Evolutionary conservation across 2,888 invertebrate species (phyloP).

Genomic region (Tipula helvola): DNA sequence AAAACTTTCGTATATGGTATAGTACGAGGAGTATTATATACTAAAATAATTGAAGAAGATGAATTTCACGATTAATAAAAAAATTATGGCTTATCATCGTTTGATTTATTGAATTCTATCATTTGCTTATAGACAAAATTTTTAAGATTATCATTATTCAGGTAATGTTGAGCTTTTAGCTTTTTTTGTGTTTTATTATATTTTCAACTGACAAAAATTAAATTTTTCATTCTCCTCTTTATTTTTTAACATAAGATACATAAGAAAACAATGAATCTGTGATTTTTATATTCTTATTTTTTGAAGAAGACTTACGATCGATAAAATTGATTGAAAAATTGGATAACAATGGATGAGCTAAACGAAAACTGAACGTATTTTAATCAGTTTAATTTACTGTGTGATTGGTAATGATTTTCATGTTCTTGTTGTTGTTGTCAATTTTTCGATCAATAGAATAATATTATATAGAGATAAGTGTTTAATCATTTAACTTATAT

Average conservation of each 20-base stretch:
- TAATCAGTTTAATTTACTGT: conserved; percentile 4
- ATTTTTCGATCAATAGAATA: not conserved
- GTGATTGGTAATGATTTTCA: not conserved
- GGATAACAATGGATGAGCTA: not conserved
- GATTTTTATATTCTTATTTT: not conserved
- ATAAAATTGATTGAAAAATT: conserved; percentile 4
- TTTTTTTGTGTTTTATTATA: not conserved
- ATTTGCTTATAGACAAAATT: not conserved
- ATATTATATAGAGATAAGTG: not conserved
- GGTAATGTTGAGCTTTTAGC: not conserved
- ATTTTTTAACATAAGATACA: not conserved
- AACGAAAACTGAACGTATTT: not conserved
- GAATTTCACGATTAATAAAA: not conserved
- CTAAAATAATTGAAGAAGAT: not conserved
- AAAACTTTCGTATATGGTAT: not conserved
- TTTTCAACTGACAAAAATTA: not conserved
- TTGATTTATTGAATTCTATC: conserved; percentile 4
- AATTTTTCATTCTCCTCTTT: not conserved
- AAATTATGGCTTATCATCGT: not conserved
- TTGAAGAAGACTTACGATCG: not conserved
- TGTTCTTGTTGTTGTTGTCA: not conserved
- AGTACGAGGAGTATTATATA: not conserved
- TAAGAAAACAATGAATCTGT: not conserved
- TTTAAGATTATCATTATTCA: conserved; percentile 4
- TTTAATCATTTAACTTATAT: not conserved